Evolutionary conservation across 2,113 vertebrate species (phyloP).

Genomic region (Syngnathoides biaculeatus): DNA sequence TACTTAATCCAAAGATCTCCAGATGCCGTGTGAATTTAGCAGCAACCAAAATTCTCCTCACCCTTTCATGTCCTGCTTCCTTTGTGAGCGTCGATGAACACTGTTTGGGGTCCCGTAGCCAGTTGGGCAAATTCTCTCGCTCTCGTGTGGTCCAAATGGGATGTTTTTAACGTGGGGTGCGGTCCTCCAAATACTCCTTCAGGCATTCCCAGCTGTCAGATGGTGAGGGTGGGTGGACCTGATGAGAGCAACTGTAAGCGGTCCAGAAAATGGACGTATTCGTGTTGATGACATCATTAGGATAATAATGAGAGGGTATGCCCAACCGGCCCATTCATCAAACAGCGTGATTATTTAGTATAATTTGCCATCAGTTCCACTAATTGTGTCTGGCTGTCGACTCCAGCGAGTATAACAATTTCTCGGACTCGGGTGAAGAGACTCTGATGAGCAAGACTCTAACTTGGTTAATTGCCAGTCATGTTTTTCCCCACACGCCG

Average conservation of each 20-base stretch:
- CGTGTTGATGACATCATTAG: slow-evolving; percentile 54
- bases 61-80: slow-evolving; percentile 3
- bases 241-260: slow-evolving; percentile 19
- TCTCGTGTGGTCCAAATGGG: slow-evolving; percentile 28
- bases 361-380: slow-evolving; percentile 71
- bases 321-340: slow-evolving; percentile 62
- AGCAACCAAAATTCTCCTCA: slow-evolving; percentile 47
- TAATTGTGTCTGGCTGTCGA: slow-evolving; percentile 70
- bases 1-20: slow-evolving; percentile 71
- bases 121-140: slow-evolving; percentile 21
- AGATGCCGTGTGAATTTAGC: slow-evolving; percentile 69
- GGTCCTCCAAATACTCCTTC: background rate
- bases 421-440: slow-evolving; percentile 66
- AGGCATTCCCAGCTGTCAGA: slow-evolving; percentile 51
- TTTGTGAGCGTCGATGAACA: slow-evolving; percentile 33
- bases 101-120: slow-evolving; percentile 12
- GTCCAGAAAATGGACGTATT: slow-evolving; percentile 4
- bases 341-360: slow-evolving; percentile 65
- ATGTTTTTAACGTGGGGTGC: slow-evolving; percentile 3
- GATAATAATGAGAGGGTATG: slow-evolving; percentile 27
- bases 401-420: slow-evolving; percentile 63
- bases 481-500: slow-evolving; percentile 41
- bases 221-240: slow-evolving; percentile 46
- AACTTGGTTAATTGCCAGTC: slow-evolving; percentile 55
- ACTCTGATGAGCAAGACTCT: slow-evolving; percentile 58